A percentile compares a stretch with the other conserved stretches of the same genome.
Evolutionary conservation across 2,888 invertebrate genomes (phyloP).

Genomic region (Xestoiulus laeticollis): DNA sequence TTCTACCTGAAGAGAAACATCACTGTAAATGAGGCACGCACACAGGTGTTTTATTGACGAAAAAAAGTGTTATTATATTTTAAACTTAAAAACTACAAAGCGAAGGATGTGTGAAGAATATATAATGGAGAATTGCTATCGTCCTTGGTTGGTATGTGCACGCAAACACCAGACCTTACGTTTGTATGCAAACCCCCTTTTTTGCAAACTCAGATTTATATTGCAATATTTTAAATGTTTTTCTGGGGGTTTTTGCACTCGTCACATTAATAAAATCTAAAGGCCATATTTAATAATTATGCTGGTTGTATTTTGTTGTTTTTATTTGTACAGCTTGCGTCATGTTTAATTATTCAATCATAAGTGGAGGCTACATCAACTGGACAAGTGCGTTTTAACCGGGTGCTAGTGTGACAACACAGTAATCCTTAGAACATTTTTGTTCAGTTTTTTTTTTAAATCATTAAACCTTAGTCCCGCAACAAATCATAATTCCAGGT

Average conservation of each 20-base stretch:
- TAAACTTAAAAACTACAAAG: not conserved
- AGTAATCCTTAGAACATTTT: not conserved
- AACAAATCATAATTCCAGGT: no score
- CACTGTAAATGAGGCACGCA: not conserved
- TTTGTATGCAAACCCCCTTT: not conserved
- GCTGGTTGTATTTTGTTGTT: not conserved
- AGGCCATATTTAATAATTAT: not conserved
- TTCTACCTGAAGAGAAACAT: not conserved
- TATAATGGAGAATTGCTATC: not conserved
- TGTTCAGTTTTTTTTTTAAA: no score
- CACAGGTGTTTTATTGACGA: slow-evolving; percentile 29
- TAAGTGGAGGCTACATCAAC: not conserved
- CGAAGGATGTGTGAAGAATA: not conserved
- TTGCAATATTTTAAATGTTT: not conserved
- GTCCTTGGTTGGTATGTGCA: slow-evolving; percentile 29
- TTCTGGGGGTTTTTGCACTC: not conserved
- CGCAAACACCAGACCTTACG: not conserved
- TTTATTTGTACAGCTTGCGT: not conserved
- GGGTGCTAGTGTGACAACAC: not conserved
- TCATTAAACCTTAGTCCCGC: no score
- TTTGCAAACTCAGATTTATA: not conserved
- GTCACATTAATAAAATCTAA: not conserved
- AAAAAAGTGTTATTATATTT: not conserved
- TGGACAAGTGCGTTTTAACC: not conserved
- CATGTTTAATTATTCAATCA: not conserved